Percentiles rank a stretch among this genome's conserved stretches.
Evolutionary conservation across 2,888 invertebrate genomes (phyloP).

Genomic region (Leucoptera coffeella): DNA sequence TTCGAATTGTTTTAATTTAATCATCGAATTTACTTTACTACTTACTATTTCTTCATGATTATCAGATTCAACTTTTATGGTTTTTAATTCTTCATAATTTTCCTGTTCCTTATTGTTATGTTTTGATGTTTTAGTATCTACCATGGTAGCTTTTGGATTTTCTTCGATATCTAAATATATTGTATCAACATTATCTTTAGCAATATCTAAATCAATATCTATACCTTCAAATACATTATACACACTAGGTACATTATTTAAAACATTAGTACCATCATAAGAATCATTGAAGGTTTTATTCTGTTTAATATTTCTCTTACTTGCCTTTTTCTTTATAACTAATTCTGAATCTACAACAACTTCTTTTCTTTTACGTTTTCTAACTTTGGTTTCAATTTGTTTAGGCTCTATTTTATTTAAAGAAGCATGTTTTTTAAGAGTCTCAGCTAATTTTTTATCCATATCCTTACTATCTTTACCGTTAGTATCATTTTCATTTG

Average conservation of each 20-base stretch:
- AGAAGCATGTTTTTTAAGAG: constrained; percentile 31
- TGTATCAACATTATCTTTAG: not conserved
- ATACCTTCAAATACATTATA: constrained; percentile 32
- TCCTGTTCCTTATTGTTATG: not conserved
- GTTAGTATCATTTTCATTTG: constrained; percentile 5
- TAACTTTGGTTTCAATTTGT: constrained; percentile 7
- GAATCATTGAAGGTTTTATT: constrained; percentile 8
- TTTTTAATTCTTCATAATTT: constrained; percentile 2
- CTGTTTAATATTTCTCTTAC: constrained; percentile 7
- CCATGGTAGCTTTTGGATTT: not conserved
- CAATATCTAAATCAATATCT: constrained; percentile 20
- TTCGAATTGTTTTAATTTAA: not conserved
- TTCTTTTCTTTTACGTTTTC: constrained; percentile 22
- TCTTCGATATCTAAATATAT: no score
- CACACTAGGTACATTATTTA: constrained; percentile 39
- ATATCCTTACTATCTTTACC: constrained; percentile 10
- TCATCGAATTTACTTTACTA: no score
- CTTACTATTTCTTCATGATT: no score
- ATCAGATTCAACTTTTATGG: constrained; percentile 1
- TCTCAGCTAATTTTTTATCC: constrained; percentile 23
- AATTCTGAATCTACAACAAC: constrained; percentile 14
- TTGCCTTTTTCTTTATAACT: constrained; percentile 8
- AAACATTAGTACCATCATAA: constrained; percentile 11
- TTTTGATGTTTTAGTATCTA: not conserved
- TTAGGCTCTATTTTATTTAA: constrained; percentile 21